Evolutionary conservation across 2,113 vertebrate species (phyloP), one percentile per base, ranked within the genome.

Genomic region (Abramis brama): DNA sequence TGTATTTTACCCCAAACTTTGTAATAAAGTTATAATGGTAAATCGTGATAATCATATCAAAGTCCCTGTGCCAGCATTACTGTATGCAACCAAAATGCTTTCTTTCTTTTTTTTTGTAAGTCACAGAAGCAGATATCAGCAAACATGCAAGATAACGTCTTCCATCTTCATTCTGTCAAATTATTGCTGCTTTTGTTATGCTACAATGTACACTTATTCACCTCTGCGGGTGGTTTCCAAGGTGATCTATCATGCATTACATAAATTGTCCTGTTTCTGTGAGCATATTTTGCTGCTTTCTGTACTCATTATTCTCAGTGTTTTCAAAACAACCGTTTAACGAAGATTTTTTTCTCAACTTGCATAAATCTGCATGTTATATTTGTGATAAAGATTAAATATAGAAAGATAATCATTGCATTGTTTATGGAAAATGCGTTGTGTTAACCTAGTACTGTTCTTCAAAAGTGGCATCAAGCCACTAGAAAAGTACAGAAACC

Each of bases 141-240:
- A 75, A 10, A 19, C 8, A 27, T 21, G 25, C 15, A 78, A 33
- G 5, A 12, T 39, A 19, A 55, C 13, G 27, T 82, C 21, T 59
- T 71, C 33, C 82, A 55, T 82, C 79, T 66, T 82, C 43, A 68
- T 73, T 52, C 60, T 68, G 82, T 73, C 30, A 74, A 57, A 39
- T 73, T 55, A 39, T 19, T 39, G 15, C 19, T 59, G 30, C 15
- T 57, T 57, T 83, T 73, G 79, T 52, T 68, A 33, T 82, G 62
- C 4, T 36, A 25, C 66, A 59, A 25, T 36, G 80, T 81, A 70
- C 64, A 82, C 62, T 52, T 43, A 17, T 73, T 74, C 68, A 83
- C 82, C 82, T 83, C 82, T 83, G 82, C 50, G 0, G 15, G 82
- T 83, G 50, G 82, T 83, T 83, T 83, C 82, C 82, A 74, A 83